phyloP scores from a whole-genome alignment of 2,797 vertebrate species.

The Myotis findleyi region DNA sequence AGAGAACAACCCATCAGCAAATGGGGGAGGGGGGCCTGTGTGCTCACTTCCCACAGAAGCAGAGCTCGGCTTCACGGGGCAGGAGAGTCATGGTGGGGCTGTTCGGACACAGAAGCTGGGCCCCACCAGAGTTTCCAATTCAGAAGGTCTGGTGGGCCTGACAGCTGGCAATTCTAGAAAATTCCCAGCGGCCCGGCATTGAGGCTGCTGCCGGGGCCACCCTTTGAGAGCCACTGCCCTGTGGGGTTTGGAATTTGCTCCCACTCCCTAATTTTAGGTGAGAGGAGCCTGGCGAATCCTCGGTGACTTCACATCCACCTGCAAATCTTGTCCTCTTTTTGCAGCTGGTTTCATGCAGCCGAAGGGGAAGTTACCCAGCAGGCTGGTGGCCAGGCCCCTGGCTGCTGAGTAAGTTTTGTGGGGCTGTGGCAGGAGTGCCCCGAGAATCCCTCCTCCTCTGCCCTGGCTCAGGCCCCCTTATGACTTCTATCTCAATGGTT shows the following conservation, averaged over 20 bases:
- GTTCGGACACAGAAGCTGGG: too few species aligned
- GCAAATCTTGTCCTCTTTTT: neutral
- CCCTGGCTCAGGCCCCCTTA: neutral
- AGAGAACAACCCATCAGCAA: neutral
- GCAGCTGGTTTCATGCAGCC: neutral
- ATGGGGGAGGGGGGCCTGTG: neutral
- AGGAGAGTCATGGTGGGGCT: fast-evolving
- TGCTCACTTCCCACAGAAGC: fast-evolving
- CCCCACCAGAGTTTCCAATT: neutral
- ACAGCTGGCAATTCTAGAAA: neutral
- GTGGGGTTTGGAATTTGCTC: neutral
- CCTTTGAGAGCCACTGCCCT: neutral
- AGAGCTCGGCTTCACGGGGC: neutral
- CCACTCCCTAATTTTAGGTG: neutral
- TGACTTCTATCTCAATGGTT: neutral
- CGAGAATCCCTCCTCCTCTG: neutral
- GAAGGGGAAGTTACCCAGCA: neutral
- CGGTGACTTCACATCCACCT: neutral
- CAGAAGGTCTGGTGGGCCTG: neutral
- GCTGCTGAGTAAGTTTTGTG: neutral
- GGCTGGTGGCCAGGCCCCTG: neutral
- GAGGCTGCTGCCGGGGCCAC: neutral
- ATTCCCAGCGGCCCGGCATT: neutral
- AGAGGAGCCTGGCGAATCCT: neutral
- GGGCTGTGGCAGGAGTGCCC: neutral